Base-by-base conservation (phyloP, 2,888 invertebrate genomes). In the Poecilus cupreus region DNA sequence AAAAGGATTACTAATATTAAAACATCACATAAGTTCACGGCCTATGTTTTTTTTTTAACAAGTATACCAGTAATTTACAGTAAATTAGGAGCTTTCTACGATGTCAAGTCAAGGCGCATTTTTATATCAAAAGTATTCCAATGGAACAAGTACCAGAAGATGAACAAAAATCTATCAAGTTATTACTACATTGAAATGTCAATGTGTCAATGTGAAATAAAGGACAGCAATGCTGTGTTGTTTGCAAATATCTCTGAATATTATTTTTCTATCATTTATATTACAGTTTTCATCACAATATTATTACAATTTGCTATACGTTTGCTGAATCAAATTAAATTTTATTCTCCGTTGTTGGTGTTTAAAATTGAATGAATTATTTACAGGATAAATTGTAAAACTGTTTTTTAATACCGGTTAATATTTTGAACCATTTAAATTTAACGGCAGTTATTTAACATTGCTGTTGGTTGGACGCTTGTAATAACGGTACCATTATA, bases 1-100 rank as follows among this genome's bases (percentile, higher is more conserved):
- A 85, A 95, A 96, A 86, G 96, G 96, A 84, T 92, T 98, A 85
- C 94, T 96, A 0, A 90, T 93, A 83, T 90, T 98, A 26, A 96
- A 97, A 87, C 94, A 98, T 87, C 97, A 98, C 88, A 91, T 98
- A 68, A 94, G 96, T 20, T 98, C 98, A 13, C 92, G 98, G 82
- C 96, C 98, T n/a, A 95, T 95, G 89, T n/a, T n/a, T 98, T 98
- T 1, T 98, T 98, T 87, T 94, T 94, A 0, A 94, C 96, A 78
- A 97, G 97, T 88, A 90, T 97, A 85, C 94, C 94, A 76, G 93
- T 94, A 84, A 92, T 98, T 88, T 93, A 94, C 86, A 95, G 93
- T 70, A 95, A 95, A 89, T 93, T 96, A 83, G 94, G 94, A 3
- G 96, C 94, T 24, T 93, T 98, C 82, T 96, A 97, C 87, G 96